Evolutionary conservation across 2,113 vertebrate genomes (phyloP).

Genomic region (Ceyx margarethae): DNA sequence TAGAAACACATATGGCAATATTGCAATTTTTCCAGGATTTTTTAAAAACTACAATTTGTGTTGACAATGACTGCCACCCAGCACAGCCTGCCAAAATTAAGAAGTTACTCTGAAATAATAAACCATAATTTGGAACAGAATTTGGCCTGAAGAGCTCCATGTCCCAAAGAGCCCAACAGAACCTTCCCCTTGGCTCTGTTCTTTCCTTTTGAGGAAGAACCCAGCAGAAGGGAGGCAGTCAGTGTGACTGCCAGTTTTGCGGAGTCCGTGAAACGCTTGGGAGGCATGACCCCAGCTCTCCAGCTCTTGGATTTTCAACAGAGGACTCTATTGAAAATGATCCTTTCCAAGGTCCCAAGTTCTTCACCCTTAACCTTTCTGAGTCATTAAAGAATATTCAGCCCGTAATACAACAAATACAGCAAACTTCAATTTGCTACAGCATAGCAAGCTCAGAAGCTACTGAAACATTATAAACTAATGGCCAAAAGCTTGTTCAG

Average conservation of each 20-base stretch:
- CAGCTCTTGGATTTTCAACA: conserved; percentile 16
- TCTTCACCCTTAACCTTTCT: conserved; percentile 22
- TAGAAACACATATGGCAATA: background rate
- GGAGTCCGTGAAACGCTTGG: background rate
- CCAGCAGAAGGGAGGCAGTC: conserved; percentile 14
- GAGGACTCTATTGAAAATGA: conserved; percentile 4
- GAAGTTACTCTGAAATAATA: conserved; percentile 13
- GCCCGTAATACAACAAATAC: background rate
- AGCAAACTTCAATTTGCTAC: background rate
- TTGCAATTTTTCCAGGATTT: background rate
- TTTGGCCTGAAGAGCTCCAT: conserved; percentile 6
- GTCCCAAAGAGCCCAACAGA: conserved; percentile 29
- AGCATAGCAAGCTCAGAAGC: background rate
- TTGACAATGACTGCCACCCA: background rate
- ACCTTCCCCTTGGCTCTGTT: background rate
- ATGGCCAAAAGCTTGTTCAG: background rate
- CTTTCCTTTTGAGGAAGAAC: background rate
- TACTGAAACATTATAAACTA: background rate
- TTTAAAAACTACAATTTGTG: background rate
- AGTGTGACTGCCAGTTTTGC: conserved; percentile 32
- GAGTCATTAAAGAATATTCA: conserved; percentile 10
- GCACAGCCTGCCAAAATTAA: background rate
- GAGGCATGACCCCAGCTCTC: background rate
- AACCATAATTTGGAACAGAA: conserved; percentile 23
- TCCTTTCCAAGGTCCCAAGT: background rate